Evolutionary conservation across 2,113 vertebrate genomes (phyloP).

Genomic region (Choloepus hoffmanni): DNA sequence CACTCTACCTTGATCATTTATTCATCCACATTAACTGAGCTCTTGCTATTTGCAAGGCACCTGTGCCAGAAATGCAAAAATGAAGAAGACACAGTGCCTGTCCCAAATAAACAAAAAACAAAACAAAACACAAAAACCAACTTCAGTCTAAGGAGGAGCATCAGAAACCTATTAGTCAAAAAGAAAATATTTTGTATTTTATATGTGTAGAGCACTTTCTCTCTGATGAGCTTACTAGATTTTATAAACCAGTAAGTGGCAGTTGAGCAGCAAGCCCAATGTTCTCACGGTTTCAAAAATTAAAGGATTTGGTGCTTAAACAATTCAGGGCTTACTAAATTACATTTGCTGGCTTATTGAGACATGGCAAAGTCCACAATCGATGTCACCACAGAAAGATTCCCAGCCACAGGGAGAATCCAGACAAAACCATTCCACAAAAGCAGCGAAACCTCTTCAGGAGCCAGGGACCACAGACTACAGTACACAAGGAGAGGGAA

Average conservation of each 20-base stretch:
- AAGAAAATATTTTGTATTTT: not conserved
- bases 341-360: conserved; percentile 20
- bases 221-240: not conserved
- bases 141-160: conserved; percentile 6
- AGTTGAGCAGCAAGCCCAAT: not conserved
- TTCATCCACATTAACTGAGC: not conserved
- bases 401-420: not conserved
- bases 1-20: not conserved
- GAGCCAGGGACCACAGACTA: not conserved
- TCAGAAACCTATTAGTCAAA: not conserved
- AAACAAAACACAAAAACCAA: not conserved
- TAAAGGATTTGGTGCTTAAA: not conserved
- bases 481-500: not conserved
- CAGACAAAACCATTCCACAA: conserved; percentile 33
- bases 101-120: not conserved
- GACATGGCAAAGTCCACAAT: conserved; percentile 21
- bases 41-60: not conserved
- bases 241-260: conserved; percentile 27
- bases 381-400: conserved; percentile 1
- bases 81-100: not conserved
- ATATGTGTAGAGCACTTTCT: not conserved
- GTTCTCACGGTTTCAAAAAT: conserved; percentile 8
- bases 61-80: conserved; percentile 5
- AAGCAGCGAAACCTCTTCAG: not conserved
- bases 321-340: not conserved